A percentile compares a stretch with the other conserved stretches of the same genome.
Conservation (phyloP, 2,888 invertebrate species). For the Horisme vitalbata region DNA sequence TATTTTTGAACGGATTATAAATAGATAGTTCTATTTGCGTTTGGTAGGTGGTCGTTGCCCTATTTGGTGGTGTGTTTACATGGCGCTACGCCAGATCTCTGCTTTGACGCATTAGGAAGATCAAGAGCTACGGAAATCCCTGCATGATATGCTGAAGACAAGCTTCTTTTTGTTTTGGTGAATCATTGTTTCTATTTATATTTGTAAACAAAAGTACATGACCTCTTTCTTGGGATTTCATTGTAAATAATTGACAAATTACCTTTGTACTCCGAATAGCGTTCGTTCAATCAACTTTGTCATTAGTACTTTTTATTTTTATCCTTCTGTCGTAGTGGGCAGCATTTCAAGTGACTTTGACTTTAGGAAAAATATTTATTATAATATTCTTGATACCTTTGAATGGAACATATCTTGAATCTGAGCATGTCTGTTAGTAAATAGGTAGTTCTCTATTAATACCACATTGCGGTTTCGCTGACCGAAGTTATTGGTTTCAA, state of each 20-base stretch:
- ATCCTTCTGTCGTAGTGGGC: no score
- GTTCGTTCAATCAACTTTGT: no score
- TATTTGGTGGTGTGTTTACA: constrained; percentile 78
- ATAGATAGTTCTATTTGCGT: constrained; percentile 74
- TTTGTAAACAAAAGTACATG: constrained; percentile 1
- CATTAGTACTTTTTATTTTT: no score
- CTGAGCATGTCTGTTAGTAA: background rate
- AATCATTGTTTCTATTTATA: constrained; percentile 1
- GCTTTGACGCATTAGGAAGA: constrained; percentile 43
- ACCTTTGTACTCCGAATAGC: no score
- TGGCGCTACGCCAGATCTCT: constrained; percentile 63
- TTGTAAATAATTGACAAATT: no score
- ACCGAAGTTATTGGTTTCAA: constrained; percentile 69
- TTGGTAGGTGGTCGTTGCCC: constrained; percentile 74
- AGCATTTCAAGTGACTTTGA: no score
- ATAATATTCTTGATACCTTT: background rate
- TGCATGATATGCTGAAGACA: constrained; percentile 21
- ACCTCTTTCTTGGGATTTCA: no score
- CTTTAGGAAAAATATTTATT: constrained; percentile 4
- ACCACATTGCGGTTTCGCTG: constrained; percentile 66
- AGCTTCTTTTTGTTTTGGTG: constrained; percentile 1
- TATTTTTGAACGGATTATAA: constrained; percentile 70
- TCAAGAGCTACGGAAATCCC: constrained; percentile 16
- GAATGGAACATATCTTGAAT: constrained; percentile 34
- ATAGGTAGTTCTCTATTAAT: constrained; percentile 51